Percentiles rank a stretch among this genome's conserved stretches.
phyloP scores from a whole-genome alignment of 2,113 vertebrate genomes.

The Shinisaurus crocodilurus region DNA sequence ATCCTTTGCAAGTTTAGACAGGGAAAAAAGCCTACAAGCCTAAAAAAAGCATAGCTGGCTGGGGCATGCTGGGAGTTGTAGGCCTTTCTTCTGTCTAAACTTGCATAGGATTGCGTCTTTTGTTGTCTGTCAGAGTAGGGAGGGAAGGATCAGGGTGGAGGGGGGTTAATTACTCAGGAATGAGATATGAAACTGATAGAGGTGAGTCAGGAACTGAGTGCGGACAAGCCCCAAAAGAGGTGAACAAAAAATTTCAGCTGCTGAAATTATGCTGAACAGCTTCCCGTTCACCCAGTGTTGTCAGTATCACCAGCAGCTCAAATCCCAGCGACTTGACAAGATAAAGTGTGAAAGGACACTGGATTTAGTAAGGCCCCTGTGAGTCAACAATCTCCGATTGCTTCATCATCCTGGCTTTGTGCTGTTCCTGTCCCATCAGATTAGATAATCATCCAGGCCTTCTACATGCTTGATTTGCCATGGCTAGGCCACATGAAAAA shows the following conservation, averaged over 20 bases:
- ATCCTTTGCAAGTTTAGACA: too few species aligned
- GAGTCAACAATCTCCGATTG: constrained; percentile 75
- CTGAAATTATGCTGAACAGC: constrained; percentile 67
- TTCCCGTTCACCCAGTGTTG: constrained; percentile 65
- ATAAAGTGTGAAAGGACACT: constrained; percentile 78
- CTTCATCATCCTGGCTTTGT: constrained; percentile 75
- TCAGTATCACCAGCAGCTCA: constrained; percentile 60
- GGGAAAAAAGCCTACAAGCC: too few species aligned
- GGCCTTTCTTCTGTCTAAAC: too few species aligned
- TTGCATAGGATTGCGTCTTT: too few species aligned
- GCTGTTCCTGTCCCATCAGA: constrained; percentile 73
- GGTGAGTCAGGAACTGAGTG: constrained; percentile 45
- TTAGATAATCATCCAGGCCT: constrained; percentile 74
- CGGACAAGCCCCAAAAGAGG: constrained; percentile 30
- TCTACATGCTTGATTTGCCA: constrained; percentile 68
- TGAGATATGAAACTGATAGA: not conserved
- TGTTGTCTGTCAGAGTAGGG: not conserved
- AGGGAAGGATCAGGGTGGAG: not conserved
- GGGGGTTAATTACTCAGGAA: not conserved
- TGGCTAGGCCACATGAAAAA: constrained; percentile 70
- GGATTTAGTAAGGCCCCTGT: constrained; percentile 73
- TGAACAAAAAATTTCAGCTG: constrained; percentile 57
- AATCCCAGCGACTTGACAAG: constrained; percentile 70
- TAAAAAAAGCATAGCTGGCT: too few species aligned
- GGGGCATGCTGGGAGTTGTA: too few species aligned